Base-by-base conservation (phyloP, 2,888 invertebrate species). In the Craniophora ligustri region DNA sequence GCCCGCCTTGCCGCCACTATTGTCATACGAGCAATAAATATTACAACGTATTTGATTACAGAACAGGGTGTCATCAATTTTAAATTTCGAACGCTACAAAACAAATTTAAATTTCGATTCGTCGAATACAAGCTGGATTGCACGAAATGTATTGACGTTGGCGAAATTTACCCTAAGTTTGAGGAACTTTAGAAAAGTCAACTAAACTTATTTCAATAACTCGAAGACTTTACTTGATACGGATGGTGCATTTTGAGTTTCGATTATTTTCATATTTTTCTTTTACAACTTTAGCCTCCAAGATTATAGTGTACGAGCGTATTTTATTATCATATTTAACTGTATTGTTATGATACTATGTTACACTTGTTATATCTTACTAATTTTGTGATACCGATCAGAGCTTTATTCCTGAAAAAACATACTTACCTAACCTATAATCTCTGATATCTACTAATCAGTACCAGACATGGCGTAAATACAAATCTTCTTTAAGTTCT, bases 1-100 rank as follows among this genome's bases (percentile, higher is more conserved):
- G 15, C 40, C 44, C 30, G 16, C 4, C 14, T 19, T 55, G 13
- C 26, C 18, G 30, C 21, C 23, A 13, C 34, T 40, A 28, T 47
- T 54, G 44, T 36, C 53, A 28, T 13, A 16, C 19, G 10, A 58
- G 61, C 46, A 67, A 67, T 72, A 69, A 63, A 67, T 73, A 64
- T 49, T 34, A 60, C 51, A 71, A 62, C 64, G 61, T 74, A 75
- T 76, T 76, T 70, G 73, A 68, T 75, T 66, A 64, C 69, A 61
- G 45, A 64, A 56, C 55, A 35, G 47, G 49, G 47, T 21, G 59
- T 55, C 73, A 73, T 67, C 65, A 72, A 73, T 75, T 75, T 76
- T 56, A 70, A 70, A 75, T 74, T 75, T 68, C 65, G 68, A 66
- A 58, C 31, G 36, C 53, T 54, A 63, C 54, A 65, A 69, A 67